Evolutionary conservation across 2,888 invertebrate species (phyloP).

Genomic region (Volucella inanis): DNA sequence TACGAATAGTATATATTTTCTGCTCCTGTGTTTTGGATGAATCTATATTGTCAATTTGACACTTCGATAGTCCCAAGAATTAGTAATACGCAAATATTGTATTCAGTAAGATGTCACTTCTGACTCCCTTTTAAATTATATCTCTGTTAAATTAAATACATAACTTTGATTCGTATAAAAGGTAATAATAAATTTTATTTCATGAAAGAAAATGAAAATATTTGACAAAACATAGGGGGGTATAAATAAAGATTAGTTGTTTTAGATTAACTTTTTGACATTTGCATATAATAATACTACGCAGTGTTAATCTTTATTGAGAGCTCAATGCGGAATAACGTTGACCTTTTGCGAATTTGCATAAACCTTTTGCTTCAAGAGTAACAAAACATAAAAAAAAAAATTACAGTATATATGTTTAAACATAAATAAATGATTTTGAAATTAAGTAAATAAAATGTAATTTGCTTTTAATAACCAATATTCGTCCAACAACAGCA

Average conservation of each 20-base stretch:
- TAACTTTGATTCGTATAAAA: slow-evolving; percentile 62
- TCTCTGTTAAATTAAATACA: slow-evolving; percentile 14
- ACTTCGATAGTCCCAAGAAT: too few species aligned
- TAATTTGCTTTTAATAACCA: slow-evolving; percentile 64
- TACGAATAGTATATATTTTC: too few species aligned
- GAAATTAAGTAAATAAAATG: slow-evolving; percentile 72
- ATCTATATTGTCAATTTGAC: too few species aligned
- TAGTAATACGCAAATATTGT: too few species aligned
- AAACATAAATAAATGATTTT: slow-evolving; percentile 55
- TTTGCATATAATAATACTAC: slow-evolving; percentile 67
- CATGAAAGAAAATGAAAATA: slow-evolving; percentile 71
- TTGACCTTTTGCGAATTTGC: slow-evolving; percentile 20
- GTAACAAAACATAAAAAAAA: slow-evolving; percentile 36
- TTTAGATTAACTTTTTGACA: slow-evolving; percentile 46
- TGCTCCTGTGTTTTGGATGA: too few species aligned
- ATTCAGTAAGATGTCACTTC: neutral
- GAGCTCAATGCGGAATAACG: slow-evolving; percentile 34
- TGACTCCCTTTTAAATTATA: neutral
- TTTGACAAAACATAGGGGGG: slow-evolving; percentile 68
- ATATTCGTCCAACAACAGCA: slow-evolving; percentile 69
- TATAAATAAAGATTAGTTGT: slow-evolving; percentile 65
- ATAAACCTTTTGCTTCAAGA: slow-evolving; percentile 48
- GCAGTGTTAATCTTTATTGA: slow-evolving; percentile 56
- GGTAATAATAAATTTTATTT: slow-evolving; percentile 69
- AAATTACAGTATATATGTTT: slow-evolving; percentile 31